Conservation (phyloP, 1,140 invertebrate genomes). For the Sycophaga agraensis region DNA sequence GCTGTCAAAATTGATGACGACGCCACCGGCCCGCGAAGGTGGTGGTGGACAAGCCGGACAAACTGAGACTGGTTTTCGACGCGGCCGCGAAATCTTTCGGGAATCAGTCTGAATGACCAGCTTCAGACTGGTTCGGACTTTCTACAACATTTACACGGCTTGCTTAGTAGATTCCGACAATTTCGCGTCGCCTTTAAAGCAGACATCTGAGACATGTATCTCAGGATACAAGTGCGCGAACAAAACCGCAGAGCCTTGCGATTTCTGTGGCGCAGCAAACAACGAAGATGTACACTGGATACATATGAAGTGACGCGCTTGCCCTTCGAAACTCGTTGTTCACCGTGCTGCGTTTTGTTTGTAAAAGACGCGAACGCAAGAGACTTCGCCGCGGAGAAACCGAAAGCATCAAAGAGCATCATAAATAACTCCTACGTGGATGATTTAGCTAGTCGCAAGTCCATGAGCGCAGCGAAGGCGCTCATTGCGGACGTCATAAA, state of each 20-base stretch:
- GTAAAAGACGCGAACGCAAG: constrained; percentile 42
- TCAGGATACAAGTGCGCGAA: constrained; percentile 8
- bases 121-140: constrained; percentile 22
- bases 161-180: constrained; percentile 14
- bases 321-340: constrained; percentile 39
- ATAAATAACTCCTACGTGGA: constrained; percentile 39
- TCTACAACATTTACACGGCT: constrained; percentile 10
- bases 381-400: constrained; percentile 22
- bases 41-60: constrained; percentile 22
- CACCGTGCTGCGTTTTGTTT: constrained; percentile 37
- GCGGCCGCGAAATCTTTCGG: constrained; percentile 8
- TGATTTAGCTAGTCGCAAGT: constrained; percentile 38
- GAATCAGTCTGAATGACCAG: constrained; percentile 24
- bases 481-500: constrained; percentile 32
- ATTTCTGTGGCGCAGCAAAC: constrained; percentile 15
- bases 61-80: constrained; percentile 26
- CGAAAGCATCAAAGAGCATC: constrained; percentile 37
- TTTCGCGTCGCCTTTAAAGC: constrained; percentile 8
- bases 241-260: constrained; percentile 13
- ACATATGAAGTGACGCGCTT: neutral
- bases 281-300: neutral
- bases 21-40: too few relatives aligned
- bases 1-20: neutral
- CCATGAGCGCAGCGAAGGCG: constrained; percentile 22
- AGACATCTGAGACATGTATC: constrained; percentile 29